These are phyloP conservation scores for Odontamblyopus lacepedii DNA, from an alignment of 2,797 vertebrate genomes.

Conservation along the genomic window DNA sequence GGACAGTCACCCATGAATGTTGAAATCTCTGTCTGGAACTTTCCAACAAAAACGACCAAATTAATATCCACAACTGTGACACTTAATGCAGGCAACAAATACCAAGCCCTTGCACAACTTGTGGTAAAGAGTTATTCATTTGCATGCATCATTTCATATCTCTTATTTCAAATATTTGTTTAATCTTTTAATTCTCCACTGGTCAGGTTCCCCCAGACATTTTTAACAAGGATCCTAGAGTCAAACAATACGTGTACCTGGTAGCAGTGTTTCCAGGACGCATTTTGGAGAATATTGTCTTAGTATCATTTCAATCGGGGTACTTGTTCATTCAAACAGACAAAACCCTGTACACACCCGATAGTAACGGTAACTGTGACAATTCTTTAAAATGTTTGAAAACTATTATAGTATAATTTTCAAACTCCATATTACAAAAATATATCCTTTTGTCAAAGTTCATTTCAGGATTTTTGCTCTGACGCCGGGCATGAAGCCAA, in stretches of 20 bases:
- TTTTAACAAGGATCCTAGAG: slow-evolving; percentile 30
- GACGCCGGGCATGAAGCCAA: slow-evolving; percentile 62
- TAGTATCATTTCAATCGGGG: slow-evolving; percentile 82
- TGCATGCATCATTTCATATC: neutral
- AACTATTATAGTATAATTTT: neutral
- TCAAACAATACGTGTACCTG: slow-evolving; percentile 75
- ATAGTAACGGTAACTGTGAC: slow-evolving; percentile 64
- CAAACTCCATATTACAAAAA: neutral
- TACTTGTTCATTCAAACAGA: slow-evolving; percentile 81
- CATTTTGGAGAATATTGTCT: slow-evolving; percentile 76
- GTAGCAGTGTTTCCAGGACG: slow-evolving; percentile 53
- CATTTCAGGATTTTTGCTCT: slow-evolving; percentile 70
- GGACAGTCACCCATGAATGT: neutral
- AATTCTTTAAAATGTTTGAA: neutral
- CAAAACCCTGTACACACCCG: slow-evolving; percentile 87
- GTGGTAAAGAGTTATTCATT: slow-evolving; percentile 35
- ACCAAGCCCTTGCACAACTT: slow-evolving; percentile 53
- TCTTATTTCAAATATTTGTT: no score
- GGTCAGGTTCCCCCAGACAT: slow-evolving; percentile 52
- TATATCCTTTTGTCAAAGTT: slow-evolving; percentile 41
- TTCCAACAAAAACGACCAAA: slow-evolving; percentile 29
- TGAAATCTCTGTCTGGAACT: slow-evolving; percentile 37
- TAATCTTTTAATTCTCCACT: neutral
- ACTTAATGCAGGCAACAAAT: neutral
- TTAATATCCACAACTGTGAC: slow-evolving; percentile 12